Base-by-base conservation (phyloP, 2,797 vertebrate genomes). In the Rachycentron canadum region DNA sequence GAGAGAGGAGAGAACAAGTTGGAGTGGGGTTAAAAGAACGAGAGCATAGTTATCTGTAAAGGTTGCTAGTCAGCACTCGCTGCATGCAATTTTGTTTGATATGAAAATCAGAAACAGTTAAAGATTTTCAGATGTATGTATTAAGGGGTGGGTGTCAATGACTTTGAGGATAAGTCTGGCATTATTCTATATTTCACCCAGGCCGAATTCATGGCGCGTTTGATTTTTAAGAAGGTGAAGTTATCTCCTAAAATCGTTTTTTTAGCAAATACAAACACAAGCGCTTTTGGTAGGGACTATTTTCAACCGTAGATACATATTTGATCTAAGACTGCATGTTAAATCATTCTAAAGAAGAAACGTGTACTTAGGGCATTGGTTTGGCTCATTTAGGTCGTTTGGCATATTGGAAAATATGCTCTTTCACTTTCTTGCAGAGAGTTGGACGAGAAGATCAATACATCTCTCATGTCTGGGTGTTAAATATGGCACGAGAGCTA, bases 31-130 rank as follows among this genome's bases (percentile, higher is more conserved):
- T 86, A 69, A 79, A 87, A 79, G 63, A 69, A 79, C 72, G 30
- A 68, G 41, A 80, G 81, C 79, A 77, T 88, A 85, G 82, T 85
- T 83, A 43, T 73, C 85, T 61, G 49, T 63, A 80, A 66, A 61
- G 73, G 69, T 65, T 77, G 45, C 50, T 86, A 83, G 87, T 82
- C 58, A 87, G 69, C 30, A 65, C 23, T 16, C 3, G 26, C 17
- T 43, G 26, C 43, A 55, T 59, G 40, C 34, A 45, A 34, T 7
- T 41, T 14, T 26, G 45, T 82, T 78, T 80, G n/a, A 80, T 66
- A 30, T 53, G 26, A 62, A 79, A 71, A 68, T 61, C 41, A 25
- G 6, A 73, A 28, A 16, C 19, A 57, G 23, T 47, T 78, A n/a
- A 36, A 32, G 23, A 55, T 58, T 40, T 25, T 53, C 25, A 26